Conservation (phyloP, 1,140 invertebrate species). For the Heterodera schachtii region DNA sequence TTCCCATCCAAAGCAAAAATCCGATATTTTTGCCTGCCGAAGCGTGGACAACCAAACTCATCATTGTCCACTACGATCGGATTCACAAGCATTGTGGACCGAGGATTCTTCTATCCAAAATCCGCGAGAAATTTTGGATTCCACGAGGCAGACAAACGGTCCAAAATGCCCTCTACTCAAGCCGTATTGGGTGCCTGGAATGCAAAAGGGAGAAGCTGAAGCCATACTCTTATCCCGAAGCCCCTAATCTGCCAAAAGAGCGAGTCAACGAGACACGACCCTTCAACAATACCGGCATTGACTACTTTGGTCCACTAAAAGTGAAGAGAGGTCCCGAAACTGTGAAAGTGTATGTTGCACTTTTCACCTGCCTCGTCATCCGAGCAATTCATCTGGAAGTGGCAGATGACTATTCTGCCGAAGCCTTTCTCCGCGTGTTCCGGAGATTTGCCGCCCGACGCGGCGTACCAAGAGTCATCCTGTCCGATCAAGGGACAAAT, state of each 20-base stretch:
- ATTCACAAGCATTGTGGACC: not conserved
- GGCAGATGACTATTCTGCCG: slow-evolving; percentile 10
- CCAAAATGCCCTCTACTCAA: not conserved
- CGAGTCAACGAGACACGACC: not conserved
- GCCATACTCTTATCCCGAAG: not conserved
- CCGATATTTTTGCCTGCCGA: no score
- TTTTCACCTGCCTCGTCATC: slow-evolving; percentile 22
- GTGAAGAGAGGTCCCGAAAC: not conserved
- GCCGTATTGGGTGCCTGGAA: not conserved
- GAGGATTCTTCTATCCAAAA: not conserved
- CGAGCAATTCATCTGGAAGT: slow-evolving; percentile 23
- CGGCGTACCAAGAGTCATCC: slow-evolving; percentile 7
- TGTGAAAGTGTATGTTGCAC: not conserved
- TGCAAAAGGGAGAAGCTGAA: not conserved
- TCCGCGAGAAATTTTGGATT: slow-evolving; percentile 1
- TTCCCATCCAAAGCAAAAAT: no score
- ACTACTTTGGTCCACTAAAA: slow-evolving; percentile 14
- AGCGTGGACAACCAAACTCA: no score
- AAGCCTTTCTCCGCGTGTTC: slow-evolving; percentile 15
- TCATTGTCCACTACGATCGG: no score
- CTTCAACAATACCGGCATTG: not conserved
- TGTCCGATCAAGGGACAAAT: slow-evolving; percentile 33
- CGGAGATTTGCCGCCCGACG: slow-evolving; percentile 6
- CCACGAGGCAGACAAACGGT: slow-evolving; percentile 4
- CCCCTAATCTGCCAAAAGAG: not conserved